These are phyloP conservation scores for Tachyglossus aculeatus DNA, from an alignment of 2,797 vertebrate genomes.

Conservation along the genomic window DNA sequence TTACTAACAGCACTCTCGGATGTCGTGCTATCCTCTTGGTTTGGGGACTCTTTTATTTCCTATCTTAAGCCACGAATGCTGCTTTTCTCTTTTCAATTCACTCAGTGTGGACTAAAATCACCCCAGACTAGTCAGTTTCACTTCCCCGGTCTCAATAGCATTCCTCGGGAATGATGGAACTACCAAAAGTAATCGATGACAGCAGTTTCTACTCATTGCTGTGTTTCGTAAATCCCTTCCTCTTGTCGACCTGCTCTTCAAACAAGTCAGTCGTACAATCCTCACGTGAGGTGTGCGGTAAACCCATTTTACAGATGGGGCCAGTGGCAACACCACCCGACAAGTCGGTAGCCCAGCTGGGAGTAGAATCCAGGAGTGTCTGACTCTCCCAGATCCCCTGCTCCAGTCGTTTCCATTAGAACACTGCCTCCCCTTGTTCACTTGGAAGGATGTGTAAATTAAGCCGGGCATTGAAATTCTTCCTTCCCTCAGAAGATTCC, in stretches of 20 bases:
- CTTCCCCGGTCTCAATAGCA: not conserved
- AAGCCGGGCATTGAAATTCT: constrained; percentile 52
- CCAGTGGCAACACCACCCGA: not conserved
- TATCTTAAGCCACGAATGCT: not conserved
- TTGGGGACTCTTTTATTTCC: not conserved
- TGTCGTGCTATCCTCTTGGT: not conserved
- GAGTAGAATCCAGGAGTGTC: not conserved
- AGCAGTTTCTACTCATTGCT: constrained; percentile 4
- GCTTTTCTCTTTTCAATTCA: constrained; percentile 11
- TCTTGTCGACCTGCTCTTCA: not conserved
- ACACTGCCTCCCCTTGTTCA: constrained; percentile 14
- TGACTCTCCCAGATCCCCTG: not conserved
- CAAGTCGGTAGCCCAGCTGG: not conserved
- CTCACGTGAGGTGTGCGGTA: not conserved
- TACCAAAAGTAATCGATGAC: not conserved
- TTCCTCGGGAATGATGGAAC: not conserved
- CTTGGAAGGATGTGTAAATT: constrained; percentile 26
- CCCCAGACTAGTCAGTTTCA: not conserved
- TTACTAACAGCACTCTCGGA: not conserved
- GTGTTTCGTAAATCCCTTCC: not conserved
- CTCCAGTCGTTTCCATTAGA: constrained; percentile 4
- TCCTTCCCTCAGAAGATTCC: constrained; percentile 77
- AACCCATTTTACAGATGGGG: not conserved
- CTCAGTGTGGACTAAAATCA: not conserved
- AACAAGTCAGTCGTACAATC: not conserved